phyloP scores from a whole-genome alignment of 2,888 invertebrate species.

The Ornithoptera alexandrae region DNA sequence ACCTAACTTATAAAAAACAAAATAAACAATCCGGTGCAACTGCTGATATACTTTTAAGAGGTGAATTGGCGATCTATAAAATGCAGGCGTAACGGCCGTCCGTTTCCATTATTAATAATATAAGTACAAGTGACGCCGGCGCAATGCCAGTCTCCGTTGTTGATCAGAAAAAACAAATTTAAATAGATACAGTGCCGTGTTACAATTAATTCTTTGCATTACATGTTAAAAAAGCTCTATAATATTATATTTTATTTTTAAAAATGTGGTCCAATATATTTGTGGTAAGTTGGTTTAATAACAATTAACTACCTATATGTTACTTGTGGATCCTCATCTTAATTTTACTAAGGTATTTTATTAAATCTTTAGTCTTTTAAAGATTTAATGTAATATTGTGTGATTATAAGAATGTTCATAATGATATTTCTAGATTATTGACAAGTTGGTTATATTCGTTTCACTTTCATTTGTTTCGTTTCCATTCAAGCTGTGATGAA shows the following conservation, averaged over 20 bases:
- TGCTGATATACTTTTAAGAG: constrained; percentile 58
- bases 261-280: no score
- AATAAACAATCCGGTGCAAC: constrained; percentile 49
- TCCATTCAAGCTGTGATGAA: constrained; percentile 47
- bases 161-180: no score
- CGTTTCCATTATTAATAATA: constrained; percentile 61
- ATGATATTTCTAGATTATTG: constrained; percentile 47
- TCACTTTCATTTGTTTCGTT: constrained; percentile 66
- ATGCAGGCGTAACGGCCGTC: constrained; percentile 53
- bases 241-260: no score
- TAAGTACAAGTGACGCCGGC: constrained; percentile 36
- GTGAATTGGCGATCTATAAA: constrained; percentile 68
- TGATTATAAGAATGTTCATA: constrained; percentile 18
- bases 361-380: no score
- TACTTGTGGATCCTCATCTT: no score
- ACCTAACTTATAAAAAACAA: constrained; percentile 65
- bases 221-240: no score
- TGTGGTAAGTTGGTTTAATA: constrained; percentile 17
- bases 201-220: no score
- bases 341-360: no score
- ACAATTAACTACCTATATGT: no score
- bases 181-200: no score
- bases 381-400: no score
- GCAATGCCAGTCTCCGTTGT: background rate
- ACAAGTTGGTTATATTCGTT: constrained; percentile 57